Evolutionary conservation across 2,113 vertebrate species (phyloP).

Genomic region (Upupa epops): DNA sequence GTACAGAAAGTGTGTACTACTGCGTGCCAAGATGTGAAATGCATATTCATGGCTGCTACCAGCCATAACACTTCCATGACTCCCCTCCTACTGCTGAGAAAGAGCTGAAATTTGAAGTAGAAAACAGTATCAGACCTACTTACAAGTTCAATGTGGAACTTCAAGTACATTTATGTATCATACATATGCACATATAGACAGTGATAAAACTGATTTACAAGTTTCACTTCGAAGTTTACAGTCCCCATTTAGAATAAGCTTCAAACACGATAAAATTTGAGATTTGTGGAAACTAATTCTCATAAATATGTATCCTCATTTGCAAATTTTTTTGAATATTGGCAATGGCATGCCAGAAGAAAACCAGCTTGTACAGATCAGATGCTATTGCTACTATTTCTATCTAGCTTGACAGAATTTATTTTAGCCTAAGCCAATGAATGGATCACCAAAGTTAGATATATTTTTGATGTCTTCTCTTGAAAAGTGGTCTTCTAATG

Average conservation of each 20-base stretch:
- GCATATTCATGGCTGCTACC: not conserved
- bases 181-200: slow-evolving; percentile 4
- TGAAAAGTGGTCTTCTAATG: not conserved
- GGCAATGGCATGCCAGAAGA: not conserved
- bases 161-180: not conserved
- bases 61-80: not conserved
- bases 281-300: not conserved
- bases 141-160: slow-evolving; percentile 25
- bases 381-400: not conserved
- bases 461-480: not conserved
- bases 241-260: slow-evolving; percentile 9
- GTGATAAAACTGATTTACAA: slow-evolving; percentile 46
- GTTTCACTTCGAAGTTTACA: slow-evolving; percentile 43
- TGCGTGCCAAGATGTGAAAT: not conserved
- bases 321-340: not conserved
- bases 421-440: not conserved
- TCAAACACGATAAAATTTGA: not conserved
- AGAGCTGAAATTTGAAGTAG: not conserved
- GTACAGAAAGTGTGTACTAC: not conserved
- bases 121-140: slow-evolving; percentile 23
- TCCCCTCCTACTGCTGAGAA: not conserved
- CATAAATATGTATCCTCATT: slow-evolving; percentile 35
- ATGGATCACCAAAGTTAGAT: not conserved
- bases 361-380: not conserved
- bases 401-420: not conserved